Conservation (phyloP, 2,888 invertebrate genomes). For the Pachymerium ferrugineum region DNA sequence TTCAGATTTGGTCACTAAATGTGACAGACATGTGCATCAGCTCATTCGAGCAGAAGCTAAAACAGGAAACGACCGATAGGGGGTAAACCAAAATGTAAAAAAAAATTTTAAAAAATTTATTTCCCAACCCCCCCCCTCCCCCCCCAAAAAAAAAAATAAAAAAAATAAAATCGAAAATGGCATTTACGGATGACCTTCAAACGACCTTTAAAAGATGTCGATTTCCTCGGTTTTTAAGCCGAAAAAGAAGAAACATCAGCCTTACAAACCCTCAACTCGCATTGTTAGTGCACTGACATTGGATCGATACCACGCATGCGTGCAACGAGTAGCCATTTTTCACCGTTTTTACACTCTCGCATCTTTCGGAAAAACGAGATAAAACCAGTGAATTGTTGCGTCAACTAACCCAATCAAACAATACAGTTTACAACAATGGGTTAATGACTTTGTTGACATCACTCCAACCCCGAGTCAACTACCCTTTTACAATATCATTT, state of each 20-base stretch:
- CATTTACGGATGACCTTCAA: neutral
- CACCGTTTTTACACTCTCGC: constrained; percentile 19
- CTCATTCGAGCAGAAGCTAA: constrained; percentile 15
- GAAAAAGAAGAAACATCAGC: constrained; percentile 7
- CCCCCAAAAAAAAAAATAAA: neutral
- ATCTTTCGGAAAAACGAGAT: neutral
- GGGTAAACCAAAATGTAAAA: neutral
- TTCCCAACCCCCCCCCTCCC: no score
- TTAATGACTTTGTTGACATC: constrained; percentile 10
- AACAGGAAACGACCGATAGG: constrained; percentile 10
- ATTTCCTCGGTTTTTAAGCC: neutral
- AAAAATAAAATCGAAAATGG: neutral
- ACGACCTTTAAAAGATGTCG: neutral
- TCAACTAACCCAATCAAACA: neutral
- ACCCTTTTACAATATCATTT: neutral
- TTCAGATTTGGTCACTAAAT: constrained; percentile 17
- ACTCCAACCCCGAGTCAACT: no score
- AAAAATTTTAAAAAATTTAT: neutral
- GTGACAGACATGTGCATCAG: constrained; percentile 22
- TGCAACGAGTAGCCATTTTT: neutral
- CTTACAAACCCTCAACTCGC: constrained; percentile 19
- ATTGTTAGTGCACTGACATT: constrained; percentile 21
- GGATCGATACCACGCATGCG: constrained; percentile 15
- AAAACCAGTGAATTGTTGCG: constrained; percentile 11
- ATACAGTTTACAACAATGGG: neutral